Conservation (phyloP, 2,113 vertebrate genomes). For the Accipiter cooperii region DNA sequence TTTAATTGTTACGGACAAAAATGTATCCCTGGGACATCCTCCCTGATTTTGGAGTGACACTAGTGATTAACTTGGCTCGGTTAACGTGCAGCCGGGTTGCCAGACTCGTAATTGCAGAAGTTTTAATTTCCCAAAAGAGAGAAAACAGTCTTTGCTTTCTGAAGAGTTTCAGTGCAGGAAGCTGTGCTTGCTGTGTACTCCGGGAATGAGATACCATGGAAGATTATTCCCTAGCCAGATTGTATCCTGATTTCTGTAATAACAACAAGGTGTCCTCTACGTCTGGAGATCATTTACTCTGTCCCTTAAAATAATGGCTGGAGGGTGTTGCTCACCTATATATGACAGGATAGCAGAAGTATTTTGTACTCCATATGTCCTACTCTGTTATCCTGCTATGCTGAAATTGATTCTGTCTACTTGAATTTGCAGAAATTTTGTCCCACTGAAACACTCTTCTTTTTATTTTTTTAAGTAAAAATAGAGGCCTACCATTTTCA, state of each 20-base stretch:
- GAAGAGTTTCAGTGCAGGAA: not conserved
- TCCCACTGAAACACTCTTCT: not conserved
- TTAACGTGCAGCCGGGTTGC: not conserved
- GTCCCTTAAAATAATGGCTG: not conserved
- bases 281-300: not conserved
- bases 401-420: not conserved
- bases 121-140: slow-evolving; percentile 11
- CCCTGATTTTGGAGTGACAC: not conserved
- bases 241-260: not conserved
- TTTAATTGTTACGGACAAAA: not conserved
- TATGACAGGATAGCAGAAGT: not conserved
- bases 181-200: not conserved
- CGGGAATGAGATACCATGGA: not conserved
- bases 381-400: not conserved
- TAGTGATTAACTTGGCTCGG: not conserved
- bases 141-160: not conserved
- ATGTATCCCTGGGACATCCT: not conserved
- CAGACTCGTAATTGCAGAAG: not conserved
- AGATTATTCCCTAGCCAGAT: not conserved
- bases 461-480: not conserved
- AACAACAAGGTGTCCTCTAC: not conserved
- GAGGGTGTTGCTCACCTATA: not conserved
- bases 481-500: not conserved
- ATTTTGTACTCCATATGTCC: not conserved
- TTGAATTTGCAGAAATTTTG: not conserved